These are phyloP conservation scores for Saimiri boliviensis DNA, from an alignment of 2,113 vertebrate genomes.

Conservation along the genomic window DNA sequence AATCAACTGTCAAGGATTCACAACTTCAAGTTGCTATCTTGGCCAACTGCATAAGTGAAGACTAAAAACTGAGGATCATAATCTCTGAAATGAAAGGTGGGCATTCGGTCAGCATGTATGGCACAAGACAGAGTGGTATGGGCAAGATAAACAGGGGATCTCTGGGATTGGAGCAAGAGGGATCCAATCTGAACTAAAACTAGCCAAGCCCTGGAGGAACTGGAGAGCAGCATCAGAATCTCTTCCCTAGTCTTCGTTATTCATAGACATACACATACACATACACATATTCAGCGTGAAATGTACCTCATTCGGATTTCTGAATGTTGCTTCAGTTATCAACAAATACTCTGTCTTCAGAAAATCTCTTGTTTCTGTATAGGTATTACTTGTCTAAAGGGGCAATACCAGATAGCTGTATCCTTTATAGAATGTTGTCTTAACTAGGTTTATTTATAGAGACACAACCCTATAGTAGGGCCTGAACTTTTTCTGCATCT, in stretches of 20 bases:
- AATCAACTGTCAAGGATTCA: background rate
- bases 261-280: background rate
- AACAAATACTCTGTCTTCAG: background rate
- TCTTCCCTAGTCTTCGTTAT: background rate
- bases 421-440: background rate
- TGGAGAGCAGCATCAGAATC: background rate
- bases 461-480: background rate
- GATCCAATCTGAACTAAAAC: background rate
- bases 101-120: background rate
- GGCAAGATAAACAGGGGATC: background rate
- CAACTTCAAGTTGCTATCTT: background rate
- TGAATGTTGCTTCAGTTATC: background rate
- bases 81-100: background rate
- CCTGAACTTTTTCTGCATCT: background rate
- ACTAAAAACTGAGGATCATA: background rate
- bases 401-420: background rate
- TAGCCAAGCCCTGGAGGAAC: background rate
- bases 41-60: background rate
- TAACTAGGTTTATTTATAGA: slow-evolving; percentile 1
- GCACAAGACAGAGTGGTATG: background rate
- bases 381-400: background rate
- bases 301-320: background rate
- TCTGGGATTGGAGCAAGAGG: background rate
- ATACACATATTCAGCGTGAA: background rate
- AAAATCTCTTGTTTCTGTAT: background rate